Evolutionary conservation across 1,140 invertebrate genomes (phyloP).

Genomic region (Platorchestia sp.): DNA sequence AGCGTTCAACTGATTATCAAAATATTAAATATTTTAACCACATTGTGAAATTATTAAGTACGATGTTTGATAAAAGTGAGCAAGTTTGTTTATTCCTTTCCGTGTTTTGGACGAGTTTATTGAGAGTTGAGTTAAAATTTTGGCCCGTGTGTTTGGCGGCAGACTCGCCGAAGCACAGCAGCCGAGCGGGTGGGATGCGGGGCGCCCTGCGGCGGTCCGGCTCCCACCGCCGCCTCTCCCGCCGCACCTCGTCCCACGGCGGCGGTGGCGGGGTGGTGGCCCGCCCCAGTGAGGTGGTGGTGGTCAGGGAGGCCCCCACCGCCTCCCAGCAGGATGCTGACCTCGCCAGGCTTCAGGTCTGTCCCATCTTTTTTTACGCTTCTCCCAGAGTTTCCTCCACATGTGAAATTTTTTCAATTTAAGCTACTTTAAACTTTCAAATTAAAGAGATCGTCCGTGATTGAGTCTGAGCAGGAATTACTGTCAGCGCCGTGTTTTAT

Average conservation of each 20-base stretch:
- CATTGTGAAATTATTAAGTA: no score
- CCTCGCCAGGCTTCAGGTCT: slow-evolving; percentile 80
- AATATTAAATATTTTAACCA: no score
- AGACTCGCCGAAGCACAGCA: slow-evolving; percentile 66
- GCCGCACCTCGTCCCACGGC: slow-evolving; percentile 50
- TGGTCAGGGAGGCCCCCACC: slow-evolving; percentile 82
- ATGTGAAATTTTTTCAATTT: not conserved
- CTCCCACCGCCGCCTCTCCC: slow-evolving; percentile 43
- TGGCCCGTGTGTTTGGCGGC: not conserved
- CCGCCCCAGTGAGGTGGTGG: slow-evolving; percentile 77
- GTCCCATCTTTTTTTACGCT: slow-evolving; percentile 4
- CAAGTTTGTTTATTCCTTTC: not conserved
- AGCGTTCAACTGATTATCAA: no score
- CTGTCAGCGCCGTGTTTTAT: no score
- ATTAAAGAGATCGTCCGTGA: no score
- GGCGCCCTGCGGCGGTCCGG: slow-evolving; percentile 59
- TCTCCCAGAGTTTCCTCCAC: not conserved
- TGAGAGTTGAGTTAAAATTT: not conserved
- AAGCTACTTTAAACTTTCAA: no score
- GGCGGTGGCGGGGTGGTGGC: slow-evolving; percentile 86
- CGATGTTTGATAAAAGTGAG: no score
- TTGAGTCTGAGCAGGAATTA: not conserved
- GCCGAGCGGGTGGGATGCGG: slow-evolving; percentile 49
- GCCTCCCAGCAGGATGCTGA: slow-evolving; percentile 83
- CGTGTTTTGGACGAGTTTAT: no score